Evolutionary conservation across 2,888 invertebrate genomes (phyloP).

Genomic region (Tipula unca): DNA sequence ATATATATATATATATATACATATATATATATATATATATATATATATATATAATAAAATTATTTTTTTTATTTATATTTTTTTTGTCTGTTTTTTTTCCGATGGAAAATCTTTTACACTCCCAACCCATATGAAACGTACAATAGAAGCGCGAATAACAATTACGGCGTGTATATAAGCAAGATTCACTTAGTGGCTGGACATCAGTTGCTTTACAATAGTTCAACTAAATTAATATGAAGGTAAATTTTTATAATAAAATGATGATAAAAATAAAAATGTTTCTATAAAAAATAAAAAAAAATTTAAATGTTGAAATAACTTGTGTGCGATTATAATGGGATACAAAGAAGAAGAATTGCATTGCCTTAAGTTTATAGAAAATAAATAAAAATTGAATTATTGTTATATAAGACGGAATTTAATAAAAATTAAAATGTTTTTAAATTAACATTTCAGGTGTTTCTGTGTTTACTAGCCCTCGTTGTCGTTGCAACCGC

Average conservation of each 20-base stretch:
- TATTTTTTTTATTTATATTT: too few relatives aligned
- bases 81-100: neutral
- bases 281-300: too few relatives aligned
- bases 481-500: conserved; percentile 22
- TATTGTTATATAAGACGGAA: neutral
- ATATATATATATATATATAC: too few relatives aligned
- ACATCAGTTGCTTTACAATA: neutral
- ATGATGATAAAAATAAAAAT: neutral
- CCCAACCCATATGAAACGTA: neutral
- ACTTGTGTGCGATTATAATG: neutral
- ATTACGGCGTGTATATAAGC: neutral
- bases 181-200: neutral
- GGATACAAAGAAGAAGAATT: neutral
- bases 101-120: neutral
- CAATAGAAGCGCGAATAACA: neutral
- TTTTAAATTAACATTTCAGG: conserved; percentile 1
- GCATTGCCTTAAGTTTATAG: neutral
- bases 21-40: too few relatives aligned
- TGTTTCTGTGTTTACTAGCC: conserved; percentile 23
- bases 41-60: too few relatives aligned
- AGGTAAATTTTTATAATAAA: neutral
- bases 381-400: too few relatives aligned
- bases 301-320: neutral
- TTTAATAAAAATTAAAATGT: neutral
- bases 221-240: neutral